phyloP scores from a whole-genome alignment of 2,113 vertebrate species.

The Heterotis niloticus region DNA sequence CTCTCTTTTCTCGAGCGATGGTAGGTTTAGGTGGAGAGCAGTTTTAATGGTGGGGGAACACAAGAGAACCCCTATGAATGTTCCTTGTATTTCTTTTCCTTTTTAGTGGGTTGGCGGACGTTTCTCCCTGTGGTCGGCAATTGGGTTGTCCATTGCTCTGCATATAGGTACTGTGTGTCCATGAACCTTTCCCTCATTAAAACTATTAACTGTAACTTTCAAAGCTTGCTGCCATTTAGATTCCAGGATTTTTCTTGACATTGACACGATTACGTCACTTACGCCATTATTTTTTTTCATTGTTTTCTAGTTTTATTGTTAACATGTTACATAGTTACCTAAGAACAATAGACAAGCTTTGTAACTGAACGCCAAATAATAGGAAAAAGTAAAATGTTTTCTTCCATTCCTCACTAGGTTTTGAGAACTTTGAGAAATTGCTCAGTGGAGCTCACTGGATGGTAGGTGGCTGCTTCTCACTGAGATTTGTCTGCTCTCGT shows the following conservation, averaged over 20 bases:
- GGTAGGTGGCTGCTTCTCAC: conserved; percentile 64
- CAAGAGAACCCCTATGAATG: not conserved
- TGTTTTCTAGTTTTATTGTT: not conserved
- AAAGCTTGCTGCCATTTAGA: not conserved
- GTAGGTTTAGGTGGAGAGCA: not conserved
- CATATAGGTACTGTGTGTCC: conserved; percentile 74
- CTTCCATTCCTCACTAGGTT: conserved; percentile 51
- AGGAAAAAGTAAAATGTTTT: not conserved
- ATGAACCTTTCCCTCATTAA: not conserved
- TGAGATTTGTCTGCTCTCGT: too few species aligned
- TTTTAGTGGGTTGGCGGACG: conserved; percentile 94
- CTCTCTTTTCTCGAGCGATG: not conserved
- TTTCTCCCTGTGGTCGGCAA: conserved; percentile 96
- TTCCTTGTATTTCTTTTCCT: not conserved
- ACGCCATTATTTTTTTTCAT: too few species aligned
- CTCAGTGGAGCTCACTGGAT: conserved; percentile 93
- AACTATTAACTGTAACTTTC: not conserved
- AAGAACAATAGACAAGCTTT: not conserved
- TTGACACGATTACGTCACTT: too few species aligned
- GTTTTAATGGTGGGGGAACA: not conserved
- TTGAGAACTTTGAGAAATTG: conserved; percentile 83
- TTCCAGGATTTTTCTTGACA: not conserved
- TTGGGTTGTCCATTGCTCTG: conserved; percentile 94
- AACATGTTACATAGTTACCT: not conserved
- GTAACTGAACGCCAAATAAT: too few species aligned